Conservation (phyloP, 1,140 invertebrate species). For the Danaus melanippus region DNA sequence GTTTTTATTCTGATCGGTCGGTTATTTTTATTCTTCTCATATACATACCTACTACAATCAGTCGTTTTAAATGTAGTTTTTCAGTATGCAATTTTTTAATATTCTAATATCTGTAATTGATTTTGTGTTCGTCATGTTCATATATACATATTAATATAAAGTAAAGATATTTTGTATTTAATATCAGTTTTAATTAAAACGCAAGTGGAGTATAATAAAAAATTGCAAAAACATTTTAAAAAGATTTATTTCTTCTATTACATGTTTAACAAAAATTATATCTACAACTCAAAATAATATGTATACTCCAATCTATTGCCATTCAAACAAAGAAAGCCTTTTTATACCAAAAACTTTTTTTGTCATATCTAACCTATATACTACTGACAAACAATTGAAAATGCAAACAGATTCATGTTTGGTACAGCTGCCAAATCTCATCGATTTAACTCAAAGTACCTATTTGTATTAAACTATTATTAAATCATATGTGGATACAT, state of each 20-base stretch:
- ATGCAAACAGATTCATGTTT: conserved; percentile 17
- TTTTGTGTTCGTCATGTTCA: too few species aligned
- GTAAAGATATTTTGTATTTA: too few species aligned
- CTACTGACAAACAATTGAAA: conserved; percentile 10
- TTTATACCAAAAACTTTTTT: conserved; percentile 13
- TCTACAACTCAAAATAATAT: conserved; percentile 40
- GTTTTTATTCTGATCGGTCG: too few species aligned
- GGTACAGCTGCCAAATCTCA: conserved; percentile 17
- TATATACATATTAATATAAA: too few species aligned
- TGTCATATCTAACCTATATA: conserved; percentile 12
- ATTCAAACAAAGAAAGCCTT: conserved; percentile 18
- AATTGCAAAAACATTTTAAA: conserved; percentile 9
- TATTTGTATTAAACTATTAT: conserved; percentile 33
- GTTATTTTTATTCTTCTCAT: too few species aligned
- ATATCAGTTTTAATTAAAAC: too few species aligned
- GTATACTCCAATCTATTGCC: conserved; percentile 24
- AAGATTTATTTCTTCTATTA: conserved; percentile 37
- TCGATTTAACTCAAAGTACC: conserved; percentile 10
- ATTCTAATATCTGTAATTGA: too few species aligned
- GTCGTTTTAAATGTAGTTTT: too few species aligned
- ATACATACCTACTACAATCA: too few species aligned
- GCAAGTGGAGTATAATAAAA: too few species aligned
- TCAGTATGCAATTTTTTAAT: too few species aligned
- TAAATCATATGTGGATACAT: conserved; percentile 37
- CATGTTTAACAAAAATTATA: conserved; percentile 38